These are phyloP conservation scores for Tanytarsus gracilentus DNA, from an alignment of 2,888 invertebrate species.

Conservation along the genomic window DNA sequence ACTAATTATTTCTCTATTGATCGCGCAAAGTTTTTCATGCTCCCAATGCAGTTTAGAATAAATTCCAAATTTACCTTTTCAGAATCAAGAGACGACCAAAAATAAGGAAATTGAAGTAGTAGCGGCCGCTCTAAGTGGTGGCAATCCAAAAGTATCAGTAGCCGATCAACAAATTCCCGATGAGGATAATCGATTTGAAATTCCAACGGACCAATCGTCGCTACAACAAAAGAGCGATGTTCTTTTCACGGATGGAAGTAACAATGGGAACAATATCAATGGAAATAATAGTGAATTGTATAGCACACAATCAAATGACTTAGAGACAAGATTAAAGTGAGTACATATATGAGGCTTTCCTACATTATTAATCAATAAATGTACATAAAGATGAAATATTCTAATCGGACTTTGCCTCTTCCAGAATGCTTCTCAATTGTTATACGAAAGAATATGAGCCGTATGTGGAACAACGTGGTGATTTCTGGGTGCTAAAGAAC, in stretches of 20 bases:
- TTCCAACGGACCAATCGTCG: conserved; percentile 32
- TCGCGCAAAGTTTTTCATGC: no score
- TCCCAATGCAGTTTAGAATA: no score
- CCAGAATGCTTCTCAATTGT: conserved; percentile 51
- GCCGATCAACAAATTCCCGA: conserved; percentile 1
- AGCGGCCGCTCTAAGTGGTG: no score
- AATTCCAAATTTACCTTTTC: no score
- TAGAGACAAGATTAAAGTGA: conserved; percentile 40
- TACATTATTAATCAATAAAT: not conserved
- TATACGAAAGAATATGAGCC: conserved; percentile 53
- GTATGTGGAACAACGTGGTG: conserved; percentile 61
- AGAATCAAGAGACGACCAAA: no score
- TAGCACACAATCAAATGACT: conserved; percentile 35
- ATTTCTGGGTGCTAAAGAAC: conserved; percentile 84
- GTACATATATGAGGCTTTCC: conserved; percentile 30
- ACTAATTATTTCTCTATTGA: no score
- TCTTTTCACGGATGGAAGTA: conserved; percentile 13
- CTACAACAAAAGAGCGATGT: conserved; percentile 28
- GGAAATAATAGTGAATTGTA: conserved; percentile 21
- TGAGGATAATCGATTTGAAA: conserved; percentile 33
- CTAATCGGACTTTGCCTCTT: not conserved
- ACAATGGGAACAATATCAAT: conserved; percentile 15
- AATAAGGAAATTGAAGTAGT: conserved; percentile 1
- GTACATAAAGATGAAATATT: not conserved
- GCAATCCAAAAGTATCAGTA: not conserved